A percentile compares a stretch with the other conserved stretches of the same genome.
Conservation (phyloP, 2,888 invertebrate species). For the Boloria euphrosyne region DNA sequence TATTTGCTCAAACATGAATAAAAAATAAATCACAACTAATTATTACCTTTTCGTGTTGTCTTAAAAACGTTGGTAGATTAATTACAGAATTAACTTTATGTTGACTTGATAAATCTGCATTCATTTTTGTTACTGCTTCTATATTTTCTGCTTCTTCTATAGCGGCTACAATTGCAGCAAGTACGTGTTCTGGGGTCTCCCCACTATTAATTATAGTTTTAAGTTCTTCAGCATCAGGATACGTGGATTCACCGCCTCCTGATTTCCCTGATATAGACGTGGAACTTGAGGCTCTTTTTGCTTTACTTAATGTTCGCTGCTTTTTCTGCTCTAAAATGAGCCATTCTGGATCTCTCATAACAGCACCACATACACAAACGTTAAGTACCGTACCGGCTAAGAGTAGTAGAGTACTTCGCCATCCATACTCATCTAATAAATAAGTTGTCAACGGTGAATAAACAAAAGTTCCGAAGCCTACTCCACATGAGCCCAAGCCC, state of each 20-base stretch:
- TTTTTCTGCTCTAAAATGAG: constrained; percentile 85
- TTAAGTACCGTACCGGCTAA: constrained; percentile 92
- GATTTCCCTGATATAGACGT: constrained; percentile 75
- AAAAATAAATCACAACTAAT: neutral
- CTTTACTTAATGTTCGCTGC: constrained; percentile 74
- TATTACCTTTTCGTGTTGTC: constrained; percentile 86
- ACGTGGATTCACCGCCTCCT: constrained; percentile 80
- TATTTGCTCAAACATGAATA: neutral
- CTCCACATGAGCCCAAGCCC: constrained; percentile 93
- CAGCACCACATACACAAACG: constrained; percentile 91
- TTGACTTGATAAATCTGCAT: constrained; percentile 67
- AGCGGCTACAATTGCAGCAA: constrained; percentile 84
- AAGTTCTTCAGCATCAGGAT: constrained; percentile 85
- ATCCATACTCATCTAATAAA: constrained; percentile 88
- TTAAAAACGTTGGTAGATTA: constrained; percentile 90
- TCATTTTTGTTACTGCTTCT: constrained; percentile 72
- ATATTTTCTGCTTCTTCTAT: constrained; percentile 78
- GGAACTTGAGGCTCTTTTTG: constrained; percentile 77
- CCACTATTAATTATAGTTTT: constrained; percentile 87
- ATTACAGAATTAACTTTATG: constrained; percentile 86
- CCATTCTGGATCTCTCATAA: constrained; percentile 96
- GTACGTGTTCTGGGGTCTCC: constrained; percentile 85
- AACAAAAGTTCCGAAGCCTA: constrained; percentile 93
- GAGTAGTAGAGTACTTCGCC: constrained; percentile 90
- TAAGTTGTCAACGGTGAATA: constrained; percentile 92